Conservation (phyloP, 2,888 invertebrate species). For the Diadegma fenestrale region DNA sequence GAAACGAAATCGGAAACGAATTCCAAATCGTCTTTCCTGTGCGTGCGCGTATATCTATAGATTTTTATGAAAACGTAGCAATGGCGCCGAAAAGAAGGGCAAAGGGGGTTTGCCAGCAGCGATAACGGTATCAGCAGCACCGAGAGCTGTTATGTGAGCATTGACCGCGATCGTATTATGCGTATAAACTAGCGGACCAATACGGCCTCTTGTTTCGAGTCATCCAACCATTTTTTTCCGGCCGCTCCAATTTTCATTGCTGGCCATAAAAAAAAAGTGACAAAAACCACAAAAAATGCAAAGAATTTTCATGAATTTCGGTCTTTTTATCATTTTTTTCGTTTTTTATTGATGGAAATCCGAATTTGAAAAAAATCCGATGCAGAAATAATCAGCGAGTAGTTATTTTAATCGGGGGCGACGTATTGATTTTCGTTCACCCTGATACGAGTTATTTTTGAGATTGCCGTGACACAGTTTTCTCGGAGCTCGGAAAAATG, state of each 20-base stretch:
- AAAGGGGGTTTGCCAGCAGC: conserved; percentile 54
- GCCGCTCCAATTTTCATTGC: too few species aligned
- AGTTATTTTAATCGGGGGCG: background rate
- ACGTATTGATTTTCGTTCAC: background rate
- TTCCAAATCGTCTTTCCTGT: conserved; percentile 76
- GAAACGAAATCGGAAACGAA: conserved; percentile 79
- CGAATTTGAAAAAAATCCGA: background rate
- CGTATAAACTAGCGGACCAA: conserved; percentile 69
- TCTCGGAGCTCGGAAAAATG: conserved; percentile 11
- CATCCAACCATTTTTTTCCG: background rate
- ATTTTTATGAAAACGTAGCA: conserved; percentile 20
- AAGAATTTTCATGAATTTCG: too few species aligned
- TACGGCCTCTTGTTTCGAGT: conserved; percentile 12
- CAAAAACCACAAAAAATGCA: background rate
- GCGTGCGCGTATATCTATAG: conserved; percentile 8
- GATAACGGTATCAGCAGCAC: conserved; percentile 82
- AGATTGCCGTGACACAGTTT: conserved; percentile 3
- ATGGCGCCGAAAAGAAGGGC: conserved; percentile 32
- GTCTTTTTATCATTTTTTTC: too few species aligned
- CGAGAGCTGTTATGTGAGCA: conserved; percentile 79
- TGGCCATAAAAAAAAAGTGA: background rate
- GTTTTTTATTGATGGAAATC: background rate
- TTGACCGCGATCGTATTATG: conserved; percentile 79
- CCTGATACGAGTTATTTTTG: conserved; percentile 3
- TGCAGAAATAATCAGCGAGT: background rate